These are phyloP conservation scores for Luscinia luscinia DNA, from an alignment of 2,797 vertebrate genomes.

Conservation along the genomic window DNA sequence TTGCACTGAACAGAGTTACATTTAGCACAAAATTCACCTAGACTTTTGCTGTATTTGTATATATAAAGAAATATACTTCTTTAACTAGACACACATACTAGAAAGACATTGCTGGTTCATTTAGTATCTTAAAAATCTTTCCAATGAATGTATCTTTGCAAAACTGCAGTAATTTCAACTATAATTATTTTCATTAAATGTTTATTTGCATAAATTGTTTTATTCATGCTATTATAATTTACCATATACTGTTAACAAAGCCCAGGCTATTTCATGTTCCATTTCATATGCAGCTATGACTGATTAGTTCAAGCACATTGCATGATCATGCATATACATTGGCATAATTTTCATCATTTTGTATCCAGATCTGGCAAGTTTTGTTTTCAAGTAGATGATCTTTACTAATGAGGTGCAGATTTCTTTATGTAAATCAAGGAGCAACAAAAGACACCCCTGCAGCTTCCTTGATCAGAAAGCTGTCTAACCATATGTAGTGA, in stretches of 20 bases:
- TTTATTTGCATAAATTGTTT: constrained; percentile 41
- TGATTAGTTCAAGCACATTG: constrained; percentile 45
- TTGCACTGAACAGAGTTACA: neutral
- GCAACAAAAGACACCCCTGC: neutral
- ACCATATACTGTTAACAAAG: constrained; percentile 39
- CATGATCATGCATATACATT: constrained; percentile 51
- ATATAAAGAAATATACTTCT: neutral
- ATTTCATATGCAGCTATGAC: constrained; percentile 33
- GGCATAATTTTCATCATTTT: constrained; percentile 33
- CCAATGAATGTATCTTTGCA: neutral
- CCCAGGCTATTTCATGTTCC: constrained; percentile 17
- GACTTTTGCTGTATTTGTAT: neutral
- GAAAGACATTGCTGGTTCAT: neutral
- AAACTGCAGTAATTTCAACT: neutral
- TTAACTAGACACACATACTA: neutral
- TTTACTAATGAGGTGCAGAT: constrained; percentile 21
- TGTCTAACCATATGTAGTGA: neutral
- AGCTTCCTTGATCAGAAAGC: neutral
- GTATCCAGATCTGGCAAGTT: neutral
- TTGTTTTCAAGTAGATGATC: constrained; percentile 16
- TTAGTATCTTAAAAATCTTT: neutral
- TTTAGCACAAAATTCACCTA: neutral
- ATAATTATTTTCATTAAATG: constrained; percentile 60
- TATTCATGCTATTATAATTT: constrained; percentile 49
- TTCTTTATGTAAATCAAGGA: neutral